Evolutionary conservation across 2,113 vertebrate species (phyloP).

Genomic region (Solea senegalensis): DNA sequence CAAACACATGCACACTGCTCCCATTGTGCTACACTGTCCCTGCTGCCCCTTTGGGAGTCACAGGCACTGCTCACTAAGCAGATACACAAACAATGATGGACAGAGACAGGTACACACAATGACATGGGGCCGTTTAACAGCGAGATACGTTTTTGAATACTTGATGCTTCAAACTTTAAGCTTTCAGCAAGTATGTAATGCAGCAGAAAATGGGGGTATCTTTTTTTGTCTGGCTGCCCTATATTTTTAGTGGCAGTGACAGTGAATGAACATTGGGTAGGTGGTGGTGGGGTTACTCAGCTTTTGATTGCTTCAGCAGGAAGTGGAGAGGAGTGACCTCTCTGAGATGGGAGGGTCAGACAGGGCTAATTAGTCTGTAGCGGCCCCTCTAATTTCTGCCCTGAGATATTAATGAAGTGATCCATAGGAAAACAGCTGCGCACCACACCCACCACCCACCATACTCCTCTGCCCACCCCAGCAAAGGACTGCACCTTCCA

Average conservation of each 20-base stretch:
- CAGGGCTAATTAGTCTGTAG: constrained; percentile 80
- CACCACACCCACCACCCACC: constrained; percentile 31
- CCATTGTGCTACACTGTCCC: constrained; percentile 73
- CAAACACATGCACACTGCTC: constrained; percentile 62
- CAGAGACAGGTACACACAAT: constrained; percentile 37
- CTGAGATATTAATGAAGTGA: constrained; percentile 81
- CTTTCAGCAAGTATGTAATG: constrained; percentile 19
- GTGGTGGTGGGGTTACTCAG: constrained; percentile 27
- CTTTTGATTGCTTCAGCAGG: constrained; percentile 59
- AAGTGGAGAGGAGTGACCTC: constrained; percentile 68
- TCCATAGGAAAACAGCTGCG: constrained; percentile 79
- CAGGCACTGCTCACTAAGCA: constrained; percentile 53
- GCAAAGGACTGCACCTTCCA: constrained; percentile 45
- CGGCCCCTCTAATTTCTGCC: constrained; percentile 77
- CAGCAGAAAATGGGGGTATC: constrained; percentile 1
- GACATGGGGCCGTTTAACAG: constrained; percentile 23
- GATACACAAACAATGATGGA: constrained; percentile 38
- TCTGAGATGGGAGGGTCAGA: constrained; percentile 72
- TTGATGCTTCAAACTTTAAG: constrained; percentile 10
- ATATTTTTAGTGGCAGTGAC: constrained; percentile 20
- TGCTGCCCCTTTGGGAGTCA: constrained; percentile 47
- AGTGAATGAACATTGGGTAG: constrained; percentile 31
- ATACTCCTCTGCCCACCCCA: constrained; percentile 24
- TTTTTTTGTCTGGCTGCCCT: constrained; percentile 8
- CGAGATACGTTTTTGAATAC: background rate